phyloP scores from a whole-genome alignment of 2,888 invertebrate genomes.

The Aspidapion aeneum region DNA sequence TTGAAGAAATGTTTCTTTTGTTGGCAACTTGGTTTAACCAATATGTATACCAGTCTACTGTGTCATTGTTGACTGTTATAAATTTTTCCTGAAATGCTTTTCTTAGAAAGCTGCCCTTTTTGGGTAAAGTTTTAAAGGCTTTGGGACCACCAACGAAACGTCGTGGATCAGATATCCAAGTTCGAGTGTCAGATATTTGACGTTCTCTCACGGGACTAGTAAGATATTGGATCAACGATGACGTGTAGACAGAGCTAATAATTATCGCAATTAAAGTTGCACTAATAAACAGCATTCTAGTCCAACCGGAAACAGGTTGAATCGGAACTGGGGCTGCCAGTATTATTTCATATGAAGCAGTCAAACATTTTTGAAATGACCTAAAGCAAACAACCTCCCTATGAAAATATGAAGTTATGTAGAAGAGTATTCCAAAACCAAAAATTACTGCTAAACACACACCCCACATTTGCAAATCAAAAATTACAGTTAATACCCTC shows the following conservation, averaged over 20 bases:
- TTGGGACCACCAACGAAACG: conserved; percentile 47
- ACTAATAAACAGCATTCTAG: background rate
- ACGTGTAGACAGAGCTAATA: conserved; percentile 21
- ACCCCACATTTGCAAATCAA: conserved; percentile 21
- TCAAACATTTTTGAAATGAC: background rate
- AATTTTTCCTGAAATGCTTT: conserved; percentile 8
- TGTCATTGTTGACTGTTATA: conserved; percentile 23
- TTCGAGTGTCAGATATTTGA: conserved; percentile 14
- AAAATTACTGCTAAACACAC: conserved; percentile 17
- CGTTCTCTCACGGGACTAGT: conserved; percentile 20
- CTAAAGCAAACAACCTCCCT: conserved; percentile 7
- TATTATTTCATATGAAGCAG: background rate
- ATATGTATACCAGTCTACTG: conserved; percentile 29
- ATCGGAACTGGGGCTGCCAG: background rate
- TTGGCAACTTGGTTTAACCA: conserved; percentile 33
- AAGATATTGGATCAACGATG: conserved; percentile 20
- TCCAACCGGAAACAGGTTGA: background rate
- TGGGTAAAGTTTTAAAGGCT: conserved; percentile 47
- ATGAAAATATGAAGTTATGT: conserved; percentile 8
- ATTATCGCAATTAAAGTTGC: conserved; percentile 13
- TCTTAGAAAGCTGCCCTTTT: conserved; percentile 16
- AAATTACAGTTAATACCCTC: conserved; percentile 20
- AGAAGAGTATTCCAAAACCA: conserved; percentile 17
- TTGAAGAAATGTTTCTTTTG: conserved; percentile 29
- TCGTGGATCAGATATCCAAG: conserved; percentile 14